phyloP scores from a whole-genome alignment of 1,140 invertebrate species.

The Ruditapes philippinarum region DNA sequence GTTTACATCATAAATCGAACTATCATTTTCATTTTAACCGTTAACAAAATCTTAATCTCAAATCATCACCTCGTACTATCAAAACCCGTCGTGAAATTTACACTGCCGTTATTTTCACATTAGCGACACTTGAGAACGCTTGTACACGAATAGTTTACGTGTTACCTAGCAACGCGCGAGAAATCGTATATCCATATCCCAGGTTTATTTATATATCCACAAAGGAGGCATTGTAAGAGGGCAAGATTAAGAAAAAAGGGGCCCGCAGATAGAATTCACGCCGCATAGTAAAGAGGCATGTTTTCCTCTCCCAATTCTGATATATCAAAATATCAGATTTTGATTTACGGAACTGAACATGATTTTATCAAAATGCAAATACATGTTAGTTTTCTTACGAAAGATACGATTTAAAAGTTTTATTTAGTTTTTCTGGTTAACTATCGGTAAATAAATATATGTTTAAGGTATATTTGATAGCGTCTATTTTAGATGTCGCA shows the following conservation, averaged over 20 bases:
- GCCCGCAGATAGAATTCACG: neutral
- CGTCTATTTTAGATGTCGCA: no score
- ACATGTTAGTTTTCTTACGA: no score
- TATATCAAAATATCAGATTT: neutral
- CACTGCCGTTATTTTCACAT: constrained; percentile 51
- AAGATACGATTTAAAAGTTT: no score
- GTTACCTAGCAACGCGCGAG: constrained; percentile 15
- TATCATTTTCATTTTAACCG: neutral
- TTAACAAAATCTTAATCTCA: neutral
- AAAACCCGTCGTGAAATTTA: constrained; percentile 35
- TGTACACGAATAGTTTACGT: constrained; percentile 20
- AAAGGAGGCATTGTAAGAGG: constrained; percentile 6
- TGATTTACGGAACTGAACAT: neutral
- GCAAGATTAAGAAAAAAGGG: constrained; percentile 4
- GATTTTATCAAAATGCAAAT: neutral
- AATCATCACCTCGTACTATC: constrained; percentile 1
- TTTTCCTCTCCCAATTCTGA: neutral
- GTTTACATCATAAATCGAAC: neutral
- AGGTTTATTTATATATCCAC: constrained; percentile 34
- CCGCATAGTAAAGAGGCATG: neutral
- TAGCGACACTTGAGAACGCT: constrained; percentile 19
- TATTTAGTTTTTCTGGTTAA: no score
- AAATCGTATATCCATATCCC: constrained; percentile 26
- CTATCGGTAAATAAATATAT: no score
- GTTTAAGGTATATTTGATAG: no score